Evolutionary conservation across 2,888 invertebrate species (phyloP), one percentile per base, ranked within the genome.

Genomic region (Epirrhoe alternata): DNA sequence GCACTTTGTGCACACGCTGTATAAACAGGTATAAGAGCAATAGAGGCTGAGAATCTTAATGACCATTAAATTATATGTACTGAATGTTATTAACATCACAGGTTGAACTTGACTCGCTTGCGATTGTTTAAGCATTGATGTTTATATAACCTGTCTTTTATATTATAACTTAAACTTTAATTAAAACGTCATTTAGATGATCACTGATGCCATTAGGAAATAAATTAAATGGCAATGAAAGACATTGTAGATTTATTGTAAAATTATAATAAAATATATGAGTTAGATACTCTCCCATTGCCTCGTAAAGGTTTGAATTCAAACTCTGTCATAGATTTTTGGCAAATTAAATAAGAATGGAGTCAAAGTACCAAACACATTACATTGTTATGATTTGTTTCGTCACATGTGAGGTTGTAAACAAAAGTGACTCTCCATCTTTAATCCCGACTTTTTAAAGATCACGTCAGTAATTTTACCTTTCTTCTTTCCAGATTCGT

Each of bases 401-500:
- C n/a, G n/a, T n/a, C n/a, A n/a, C n/a, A n/a, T n/a, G n/a, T n/a
- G n/a, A n/a, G n/a, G n/a, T n/a, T n/a, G n/a, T n/a, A n/a, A n/a
- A n/a, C n/a, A n/a, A n/a, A n/a, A n/a, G n/a, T n/a, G n/a, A n/a
- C n/a, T n/a, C n/a, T n/a, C n/a, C n/a, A n/a, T n/a, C n/a, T n/a
- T n/a, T n/a, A n/a, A n/a, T n/a, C n/a, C n/a, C n/a, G 35, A 35
- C 35, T 35, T 35, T 35, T 35, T 35, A 4, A 45, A 14, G 14
- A 14, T 14, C 14, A 14, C 45, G 4, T 4, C n/a, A 45, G n/a
- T 14, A 45, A 63, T 66, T 68, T 75, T 73, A 77, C 68, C n/a
- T 71, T 38, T 72, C 64, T 76, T 63, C 53, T 71, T 89, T 87
- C 38, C 92, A 94, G 97, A 75, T 97, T 98, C 79, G 97, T 97